Evolutionary conservation across 1,140 invertebrate genomes (phyloP).

Genomic region (Holcopasites calliopsidis): DNA sequence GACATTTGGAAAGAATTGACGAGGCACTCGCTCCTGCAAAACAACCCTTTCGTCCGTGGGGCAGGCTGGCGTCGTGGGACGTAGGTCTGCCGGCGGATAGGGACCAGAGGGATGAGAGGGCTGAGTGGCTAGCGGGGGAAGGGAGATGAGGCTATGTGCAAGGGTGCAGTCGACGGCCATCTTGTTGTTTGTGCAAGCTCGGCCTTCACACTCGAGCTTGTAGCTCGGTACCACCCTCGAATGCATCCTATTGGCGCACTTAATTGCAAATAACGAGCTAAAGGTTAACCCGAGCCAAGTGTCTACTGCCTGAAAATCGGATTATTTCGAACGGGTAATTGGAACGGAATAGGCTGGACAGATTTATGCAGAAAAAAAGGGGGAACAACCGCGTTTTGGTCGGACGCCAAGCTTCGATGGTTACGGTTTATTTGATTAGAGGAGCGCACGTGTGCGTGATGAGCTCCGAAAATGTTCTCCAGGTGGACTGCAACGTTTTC

Average conservation of each 20-base stretch:
- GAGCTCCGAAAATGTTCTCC: constrained; percentile 14
- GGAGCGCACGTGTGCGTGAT: constrained; percentile 20
- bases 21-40: constrained; percentile 69
- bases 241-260: constrained; percentile 47
- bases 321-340: constrained; percentile 54
- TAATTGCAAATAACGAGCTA: constrained; percentile 59
- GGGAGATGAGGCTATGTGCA: constrained; percentile 31
- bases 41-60: constrained; percentile 69
- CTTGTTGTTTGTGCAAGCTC: constrained; percentile 78
- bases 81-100: constrained; percentile 38
- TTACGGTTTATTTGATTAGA: constrained; percentile 43
- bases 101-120: background rate
- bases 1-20: constrained; percentile 71
- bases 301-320: constrained; percentile 16
- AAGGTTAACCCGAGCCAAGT: constrained; percentile 5
- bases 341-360: constrained; percentile 43
- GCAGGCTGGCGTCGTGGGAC: constrained; percentile 66
- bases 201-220: constrained; percentile 67
- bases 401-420: constrained; percentile 38
- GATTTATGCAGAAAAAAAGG: constrained; percentile 48
- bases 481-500: constrained; percentile 6
- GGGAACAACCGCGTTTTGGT: constrained; percentile 30
- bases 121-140: background rate
- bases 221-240: constrained; percentile 48
- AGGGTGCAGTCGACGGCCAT: constrained; percentile 68